Evolutionary conservation across 1,140 invertebrate genomes (phyloP).

Genomic region (Eufriesea mexicana): DNA sequence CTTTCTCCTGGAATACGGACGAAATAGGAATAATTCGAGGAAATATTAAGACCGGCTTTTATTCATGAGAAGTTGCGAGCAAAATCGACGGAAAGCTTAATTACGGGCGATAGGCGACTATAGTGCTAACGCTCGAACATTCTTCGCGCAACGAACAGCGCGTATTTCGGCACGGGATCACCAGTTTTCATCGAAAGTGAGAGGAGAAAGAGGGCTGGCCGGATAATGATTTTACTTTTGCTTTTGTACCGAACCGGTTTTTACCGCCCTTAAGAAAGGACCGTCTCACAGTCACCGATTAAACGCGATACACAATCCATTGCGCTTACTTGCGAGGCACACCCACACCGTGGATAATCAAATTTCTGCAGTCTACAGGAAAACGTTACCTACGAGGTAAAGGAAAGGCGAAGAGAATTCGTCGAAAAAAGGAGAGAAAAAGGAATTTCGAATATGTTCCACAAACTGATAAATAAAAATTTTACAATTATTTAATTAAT

Average conservation of each 20-base stretch:
- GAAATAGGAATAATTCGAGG: constrained; percentile 15
- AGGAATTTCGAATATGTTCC: too few relatives aligned
- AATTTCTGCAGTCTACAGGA: too few relatives aligned
- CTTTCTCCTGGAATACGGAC: constrained; percentile 49
- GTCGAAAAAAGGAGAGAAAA: too few relatives aligned
- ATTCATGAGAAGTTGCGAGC: background rate
- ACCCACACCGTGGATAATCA: background rate
- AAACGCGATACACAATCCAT: background rate
- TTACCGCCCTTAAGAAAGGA: constrained; percentile 55
- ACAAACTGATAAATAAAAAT: too few relatives aligned
- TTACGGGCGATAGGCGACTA: background rate
- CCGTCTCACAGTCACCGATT: constrained; percentile 14
- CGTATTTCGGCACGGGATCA: background rate
- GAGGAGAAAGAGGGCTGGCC: constrained; percentile 66
- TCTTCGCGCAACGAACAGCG: background rate
- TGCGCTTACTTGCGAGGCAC: background rate
- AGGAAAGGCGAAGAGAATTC: too few relatives aligned
- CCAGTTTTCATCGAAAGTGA: constrained; percentile 65
- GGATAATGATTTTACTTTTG: constrained; percentile 73
- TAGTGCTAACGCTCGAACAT: background rate
- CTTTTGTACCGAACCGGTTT: constrained; percentile 70
- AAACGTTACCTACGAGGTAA: too few relatives aligned
- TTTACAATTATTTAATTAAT: too few relatives aligned
- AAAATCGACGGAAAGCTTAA: background rate
- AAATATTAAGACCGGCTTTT: constrained; percentile 6